These are phyloP conservation scores for Cephus pulcher DNA, from an alignment of 2,888 invertebrate genomes.

Conservation along the genomic window DNA sequence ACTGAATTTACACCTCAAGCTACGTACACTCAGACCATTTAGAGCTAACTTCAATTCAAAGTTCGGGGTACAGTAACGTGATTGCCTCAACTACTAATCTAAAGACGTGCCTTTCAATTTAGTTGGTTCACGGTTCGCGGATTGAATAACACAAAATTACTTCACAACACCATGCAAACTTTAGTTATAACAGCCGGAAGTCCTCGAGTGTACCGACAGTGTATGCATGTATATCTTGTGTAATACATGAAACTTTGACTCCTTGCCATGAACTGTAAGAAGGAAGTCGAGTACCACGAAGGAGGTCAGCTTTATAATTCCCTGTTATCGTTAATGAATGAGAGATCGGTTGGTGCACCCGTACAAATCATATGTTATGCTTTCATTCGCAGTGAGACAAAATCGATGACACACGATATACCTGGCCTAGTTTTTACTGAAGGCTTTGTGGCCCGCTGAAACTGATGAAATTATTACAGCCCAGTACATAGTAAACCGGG, in stretches of 20 bases:
- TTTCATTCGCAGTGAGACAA: constrained; percentile 15
- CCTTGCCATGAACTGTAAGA: background rate
- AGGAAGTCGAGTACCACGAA: background rate
- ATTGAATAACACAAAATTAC: constrained; percentile 1
- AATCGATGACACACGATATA: constrained; percentile 36
- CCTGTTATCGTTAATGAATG: background rate
- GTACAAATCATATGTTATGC: background rate
- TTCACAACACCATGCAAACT: background rate
- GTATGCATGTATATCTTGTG: background rate
- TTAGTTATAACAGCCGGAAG: background rate
- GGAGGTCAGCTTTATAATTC: background rate
- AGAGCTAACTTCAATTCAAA: constrained; percentile 6
- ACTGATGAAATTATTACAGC: constrained; percentile 5
- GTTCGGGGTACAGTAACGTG: background rate
- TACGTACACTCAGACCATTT: background rate
- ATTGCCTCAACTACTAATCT: background rate
- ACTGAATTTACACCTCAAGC: background rate
- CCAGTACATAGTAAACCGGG: constrained; percentile 7
- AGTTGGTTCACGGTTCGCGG: background rate
- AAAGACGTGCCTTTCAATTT: constrained; percentile 6
- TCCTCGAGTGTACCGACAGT: background rate
- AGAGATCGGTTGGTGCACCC: background rate
- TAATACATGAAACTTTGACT: background rate
- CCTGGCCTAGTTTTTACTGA: constrained; percentile 34
- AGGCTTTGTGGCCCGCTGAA: constrained; percentile 19